Evolutionary conservation across 2,888 invertebrate genomes (phyloP).

Genomic region (Rugalucina vietnamica): DNA sequence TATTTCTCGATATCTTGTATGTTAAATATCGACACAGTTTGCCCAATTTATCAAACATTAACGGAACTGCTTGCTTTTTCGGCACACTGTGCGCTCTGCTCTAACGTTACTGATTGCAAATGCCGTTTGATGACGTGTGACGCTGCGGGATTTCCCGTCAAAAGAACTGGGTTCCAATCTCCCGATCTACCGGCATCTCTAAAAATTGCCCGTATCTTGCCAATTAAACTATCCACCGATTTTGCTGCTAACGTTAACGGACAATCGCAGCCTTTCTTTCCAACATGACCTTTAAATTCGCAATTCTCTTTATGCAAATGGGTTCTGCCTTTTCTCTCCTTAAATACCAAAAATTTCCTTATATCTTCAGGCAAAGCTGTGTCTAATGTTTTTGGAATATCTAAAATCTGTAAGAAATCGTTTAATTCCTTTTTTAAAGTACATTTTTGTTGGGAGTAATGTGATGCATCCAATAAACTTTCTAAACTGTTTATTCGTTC

Average conservation of each 20-base stretch:
- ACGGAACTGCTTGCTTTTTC: background rate
- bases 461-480: background rate
- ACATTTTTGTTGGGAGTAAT: background rate
- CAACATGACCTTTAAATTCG: background rate
- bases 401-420: background rate
- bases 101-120: background rate
- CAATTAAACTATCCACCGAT: too few relatives aligned
- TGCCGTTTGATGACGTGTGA: background rate
- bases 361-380: background rate
- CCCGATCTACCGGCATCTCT: background rate
- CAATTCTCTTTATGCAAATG: background rate
- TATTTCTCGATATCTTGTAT: background rate
- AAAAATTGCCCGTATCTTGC: background rate
- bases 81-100: background rate
- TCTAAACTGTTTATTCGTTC: background rate
- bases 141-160: background rate
- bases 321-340: background rate
- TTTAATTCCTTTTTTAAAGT: background rate
- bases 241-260: background rate
- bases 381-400: background rate
- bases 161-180: background rate
- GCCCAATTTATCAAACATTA: background rate
- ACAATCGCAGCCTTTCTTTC: background rate
- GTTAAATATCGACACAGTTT: conserved; percentile 8
- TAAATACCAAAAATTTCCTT: background rate